Base-by-base conservation (phyloP, 2,797 vertebrate species). In the Typhlichthys subterraneus region DNA sequence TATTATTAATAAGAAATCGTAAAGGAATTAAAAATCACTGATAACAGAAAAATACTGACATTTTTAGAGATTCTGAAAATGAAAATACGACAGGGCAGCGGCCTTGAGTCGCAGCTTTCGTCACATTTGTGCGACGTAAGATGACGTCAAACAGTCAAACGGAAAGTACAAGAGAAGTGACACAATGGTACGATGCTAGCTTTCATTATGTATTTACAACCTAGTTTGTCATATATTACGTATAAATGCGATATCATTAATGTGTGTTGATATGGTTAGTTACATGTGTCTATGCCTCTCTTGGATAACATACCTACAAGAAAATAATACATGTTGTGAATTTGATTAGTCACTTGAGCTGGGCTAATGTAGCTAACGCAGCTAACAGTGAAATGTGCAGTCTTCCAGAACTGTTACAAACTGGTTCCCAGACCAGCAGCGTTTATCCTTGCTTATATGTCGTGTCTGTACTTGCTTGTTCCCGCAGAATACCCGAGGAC, bases 401-500 rank as follows among this genome's bases (percentile, higher is more conserved):
- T 42, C 8, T 9, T 7, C 38, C 5, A 42, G 38, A 10, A 42
- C 7, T 9, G 7, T 42, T 42, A 42, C 5, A 5, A 12, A 45
- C 56, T 46, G 10, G 31, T 38, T 57, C 45, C 33, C 10, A 15
- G 5, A n/a, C 38, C n/a, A 48, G 55, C 11, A 57, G 15, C 31
- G 45, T 45, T 45, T 4, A 50, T 10, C n/a, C 0, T 60, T 11
- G 33, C 46, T 4, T 12, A 0, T 49, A 2, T 14, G 12, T 23
- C 10, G 13, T 12, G 2, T 12, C 4, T 13, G n/a, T 38, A 19
- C 46, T 0, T 12, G 8, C 61, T 0, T 73, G 0, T 81, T 83
- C 0, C 14, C 12, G 9, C 79, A 99, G 97, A 93, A 99, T 74
- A 86, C 93, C 70, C 92, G 96, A 88, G 96, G 94, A 49, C 69